These are phyloP conservation scores for Corvus cornix DNA, from an alignment of 2,113 vertebrate genomes.

Conservation along the genomic window DNA sequence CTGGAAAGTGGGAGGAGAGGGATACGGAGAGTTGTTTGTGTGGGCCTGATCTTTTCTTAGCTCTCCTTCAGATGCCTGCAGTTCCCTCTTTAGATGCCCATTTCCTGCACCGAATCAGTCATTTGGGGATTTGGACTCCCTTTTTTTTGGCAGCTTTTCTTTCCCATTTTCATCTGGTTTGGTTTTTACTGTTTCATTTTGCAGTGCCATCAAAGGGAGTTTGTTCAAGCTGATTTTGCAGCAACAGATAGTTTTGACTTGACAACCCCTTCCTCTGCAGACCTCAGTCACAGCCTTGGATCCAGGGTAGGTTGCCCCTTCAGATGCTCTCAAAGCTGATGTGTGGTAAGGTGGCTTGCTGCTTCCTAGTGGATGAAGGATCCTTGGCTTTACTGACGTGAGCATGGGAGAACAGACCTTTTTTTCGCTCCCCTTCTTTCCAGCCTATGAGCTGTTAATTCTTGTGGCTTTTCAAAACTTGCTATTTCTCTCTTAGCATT, in stretches of 20 bases:
- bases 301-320: neutral
- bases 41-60: constrained; percentile 48
- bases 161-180: constrained; percentile 43
- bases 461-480: constrained; percentile 56
- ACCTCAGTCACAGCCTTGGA: constrained; percentile 17
- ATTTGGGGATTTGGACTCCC: constrained; percentile 48
- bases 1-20: neutral
- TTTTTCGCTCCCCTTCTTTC: neutral
- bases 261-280: constrained; percentile 3
- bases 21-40: neutral
- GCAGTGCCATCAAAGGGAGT: constrained; percentile 50
- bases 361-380: neutral
- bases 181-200: constrained; percentile 50
- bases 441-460: constrained; percentile 30
- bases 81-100: constrained; percentile 16
- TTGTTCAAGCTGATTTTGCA: constrained; percentile 28
- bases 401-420: neutral
- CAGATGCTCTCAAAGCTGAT: neutral
- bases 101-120: constrained; percentile 10
- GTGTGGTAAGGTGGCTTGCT: neutral
- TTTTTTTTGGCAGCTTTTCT: constrained; percentile 35
- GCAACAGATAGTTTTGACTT: constrained; percentile 46
- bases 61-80: constrained; percentile 19
- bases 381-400: neutral
- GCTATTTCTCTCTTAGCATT: constrained; percentile 37